phyloP scores from a whole-genome alignment of 1,140 invertebrate genomes.

The Melitaea cinxia region DNA sequence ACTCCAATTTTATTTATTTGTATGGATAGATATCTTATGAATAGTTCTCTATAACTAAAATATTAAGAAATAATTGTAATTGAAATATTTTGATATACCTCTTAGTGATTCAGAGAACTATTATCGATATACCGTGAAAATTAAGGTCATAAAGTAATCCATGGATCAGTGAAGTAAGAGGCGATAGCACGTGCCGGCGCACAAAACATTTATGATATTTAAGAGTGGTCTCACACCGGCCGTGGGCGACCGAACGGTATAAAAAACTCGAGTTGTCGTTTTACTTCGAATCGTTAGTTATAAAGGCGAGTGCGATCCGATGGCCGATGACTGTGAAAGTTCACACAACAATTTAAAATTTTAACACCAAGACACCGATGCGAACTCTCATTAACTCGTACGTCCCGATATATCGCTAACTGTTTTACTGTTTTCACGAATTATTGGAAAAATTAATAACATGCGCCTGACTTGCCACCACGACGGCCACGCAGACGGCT shows the following conservation, averaged over 20 bases:
- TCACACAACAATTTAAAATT: constrained; percentile 79
- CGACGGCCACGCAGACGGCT: too few relatives aligned
- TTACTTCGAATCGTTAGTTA: constrained; percentile 60
- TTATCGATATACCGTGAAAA: constrained; percentile 33
- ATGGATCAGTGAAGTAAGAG: constrained; percentile 29
- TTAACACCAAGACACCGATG: constrained; percentile 72
- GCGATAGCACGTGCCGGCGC: constrained; percentile 58
- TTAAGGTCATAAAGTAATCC: constrained; percentile 25
- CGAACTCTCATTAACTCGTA: constrained; percentile 61
- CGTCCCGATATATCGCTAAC: constrained; percentile 57
- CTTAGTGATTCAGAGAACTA: constrained; percentile 8
- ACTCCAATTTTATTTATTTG: too few relatives aligned
- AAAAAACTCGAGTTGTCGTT: constrained; percentile 53
- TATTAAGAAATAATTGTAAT: constrained; percentile 10
- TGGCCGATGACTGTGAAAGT: constrained; percentile 75
- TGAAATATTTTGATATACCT: not conserved
- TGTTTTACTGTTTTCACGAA: constrained; percentile 66
- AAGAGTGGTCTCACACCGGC: constrained; percentile 44
- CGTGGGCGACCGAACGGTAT: constrained; percentile 44
- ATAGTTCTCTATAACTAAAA: not conserved
- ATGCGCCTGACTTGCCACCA: constrained; percentile 22
- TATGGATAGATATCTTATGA: not conserved
- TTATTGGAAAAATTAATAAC: constrained; percentile 45
- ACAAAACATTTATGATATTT: constrained; percentile 54
- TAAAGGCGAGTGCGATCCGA: constrained; percentile 51